phyloP scores from a whole-genome alignment of 2,797 vertebrate species.

The Lophius americanus region DNA sequence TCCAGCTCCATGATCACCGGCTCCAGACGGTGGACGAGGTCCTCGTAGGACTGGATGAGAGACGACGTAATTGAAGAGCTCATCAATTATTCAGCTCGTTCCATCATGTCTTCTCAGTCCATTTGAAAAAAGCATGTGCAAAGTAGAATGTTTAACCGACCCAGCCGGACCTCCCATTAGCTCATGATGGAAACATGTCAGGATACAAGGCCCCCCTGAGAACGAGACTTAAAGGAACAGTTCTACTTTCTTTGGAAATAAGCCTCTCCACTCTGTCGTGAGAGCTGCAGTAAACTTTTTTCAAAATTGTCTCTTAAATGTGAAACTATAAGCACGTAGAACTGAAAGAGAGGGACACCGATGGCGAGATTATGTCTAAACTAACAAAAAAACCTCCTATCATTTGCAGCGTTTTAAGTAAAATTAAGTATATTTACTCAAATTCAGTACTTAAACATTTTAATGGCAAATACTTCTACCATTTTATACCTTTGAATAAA shows the following conservation, averaged over 20 bases:
- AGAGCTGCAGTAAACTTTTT: not conserved
- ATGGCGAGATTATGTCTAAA: too few relatives aligned
- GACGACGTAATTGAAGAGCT: constrained; percentile 1
- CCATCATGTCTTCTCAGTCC: not conserved
- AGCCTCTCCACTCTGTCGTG: not conserved
- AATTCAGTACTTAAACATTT: too few relatives aligned
- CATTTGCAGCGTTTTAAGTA: too few relatives aligned
- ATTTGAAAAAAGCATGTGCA: not conserved
- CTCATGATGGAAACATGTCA: not conserved
- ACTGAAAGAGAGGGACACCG: too few relatives aligned
- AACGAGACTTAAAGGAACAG: too few relatives aligned
- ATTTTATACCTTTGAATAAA: too few relatives aligned
- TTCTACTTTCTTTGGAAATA: not conserved
- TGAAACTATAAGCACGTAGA: not conserved
- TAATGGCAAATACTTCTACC: too few relatives aligned
- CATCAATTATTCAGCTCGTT: constrained; percentile 1
- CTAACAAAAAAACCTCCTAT: too few relatives aligned
- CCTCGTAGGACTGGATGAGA: constrained; percentile 87
- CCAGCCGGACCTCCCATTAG: not conserved
- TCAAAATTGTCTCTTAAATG: not conserved
- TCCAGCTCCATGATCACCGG: constrained; percentile 96
- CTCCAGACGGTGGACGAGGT: constrained; percentile 91
- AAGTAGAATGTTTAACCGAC: not conserved
- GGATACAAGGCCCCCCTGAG: not conserved
- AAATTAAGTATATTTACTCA: too few relatives aligned